Evolutionary conservation across 2,797 vertebrate species (phyloP).

Genomic region (Pantherophis vulpinus): DNA sequence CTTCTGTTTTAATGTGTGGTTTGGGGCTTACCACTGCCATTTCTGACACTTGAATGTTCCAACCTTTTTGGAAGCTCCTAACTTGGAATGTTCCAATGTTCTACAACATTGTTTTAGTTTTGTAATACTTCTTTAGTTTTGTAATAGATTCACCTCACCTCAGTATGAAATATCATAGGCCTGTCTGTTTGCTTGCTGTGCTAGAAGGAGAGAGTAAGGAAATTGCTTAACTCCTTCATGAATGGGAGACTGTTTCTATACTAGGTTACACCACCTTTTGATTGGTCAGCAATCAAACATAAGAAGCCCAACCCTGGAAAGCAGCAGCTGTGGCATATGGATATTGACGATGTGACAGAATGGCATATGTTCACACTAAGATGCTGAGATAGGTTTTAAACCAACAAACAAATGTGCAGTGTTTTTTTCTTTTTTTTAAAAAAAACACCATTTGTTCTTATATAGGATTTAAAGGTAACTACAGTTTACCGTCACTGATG

Average conservation of each 20-base stretch:
- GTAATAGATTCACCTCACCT: background rate
- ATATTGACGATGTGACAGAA: background rate
- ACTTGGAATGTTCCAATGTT: too few species aligned
- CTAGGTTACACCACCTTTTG: background rate
- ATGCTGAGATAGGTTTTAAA: background rate
- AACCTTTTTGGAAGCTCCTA: background rate
- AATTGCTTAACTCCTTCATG: background rate
- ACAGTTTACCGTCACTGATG: too few species aligned
- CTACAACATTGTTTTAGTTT: background rate
- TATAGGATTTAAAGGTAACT: background rate
- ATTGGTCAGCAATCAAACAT: background rate
- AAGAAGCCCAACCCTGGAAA: background rate
- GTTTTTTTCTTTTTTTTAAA: background rate
- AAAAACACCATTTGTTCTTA: background rate
- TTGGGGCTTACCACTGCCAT: background rate
- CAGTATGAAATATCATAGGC: background rate
- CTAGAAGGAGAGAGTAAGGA: accelerated
- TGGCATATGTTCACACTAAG: background rate
- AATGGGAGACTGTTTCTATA: background rate
- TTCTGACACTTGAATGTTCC: background rate
- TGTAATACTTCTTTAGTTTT: background rate
- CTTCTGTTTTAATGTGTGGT: background rate
- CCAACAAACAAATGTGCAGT: background rate
- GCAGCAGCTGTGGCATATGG: background rate
- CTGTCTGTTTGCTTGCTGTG: background rate